phyloP scores from a whole-genome alignment of 2,113 vertebrate genomes.

The Nematolebias whitei region DNA sequence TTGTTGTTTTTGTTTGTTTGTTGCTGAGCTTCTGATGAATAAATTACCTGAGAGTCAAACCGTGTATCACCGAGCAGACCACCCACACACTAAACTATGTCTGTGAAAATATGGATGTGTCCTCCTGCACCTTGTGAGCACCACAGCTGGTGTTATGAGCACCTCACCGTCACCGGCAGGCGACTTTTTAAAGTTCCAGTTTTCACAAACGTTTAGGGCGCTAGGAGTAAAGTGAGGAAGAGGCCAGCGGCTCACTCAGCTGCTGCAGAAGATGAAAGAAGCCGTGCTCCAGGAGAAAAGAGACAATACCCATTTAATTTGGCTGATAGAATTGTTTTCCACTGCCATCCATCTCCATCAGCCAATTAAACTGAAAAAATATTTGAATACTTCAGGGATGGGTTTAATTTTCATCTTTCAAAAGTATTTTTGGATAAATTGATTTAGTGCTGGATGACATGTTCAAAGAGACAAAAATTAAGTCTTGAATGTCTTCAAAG shows the following conservation, averaged over 20 bases:
- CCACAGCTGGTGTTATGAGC: slow-evolving; percentile 12
- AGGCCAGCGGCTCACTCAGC: slow-evolving; percentile 10
- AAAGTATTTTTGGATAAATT: not conserved
- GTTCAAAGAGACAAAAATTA: not conserved
- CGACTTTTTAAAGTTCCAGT: slow-evolving; percentile 18
- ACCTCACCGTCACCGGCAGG: slow-evolving; percentile 4
- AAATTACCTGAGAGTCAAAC: slow-evolving; percentile 11
- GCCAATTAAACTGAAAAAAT: not conserved
- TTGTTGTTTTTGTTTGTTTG: too few species aligned
- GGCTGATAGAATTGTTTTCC: slow-evolving; percentile 1
- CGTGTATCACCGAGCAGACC: not conserved
- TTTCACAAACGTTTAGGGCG: not conserved
- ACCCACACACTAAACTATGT: not conserved
- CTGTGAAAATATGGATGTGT: slow-evolving; percentile 17
- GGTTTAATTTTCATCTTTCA: slow-evolving; percentile 3
- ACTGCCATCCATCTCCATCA: not conserved
- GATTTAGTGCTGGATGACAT: slow-evolving; percentile 8
- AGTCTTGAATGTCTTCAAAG: not conserved
- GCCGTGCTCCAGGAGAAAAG: not conserved
- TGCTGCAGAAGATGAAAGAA: slow-evolving; percentile 26
- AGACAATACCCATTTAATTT: not conserved
- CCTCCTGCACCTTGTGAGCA: slow-evolving; percentile 4
- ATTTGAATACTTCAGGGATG: not conserved
- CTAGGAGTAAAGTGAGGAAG: not conserved
- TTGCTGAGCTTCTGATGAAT: slow-evolving; percentile 18